phyloP scores from a whole-genome alignment of 2,888 invertebrate species.

The Punctoribates punctum region DNA sequence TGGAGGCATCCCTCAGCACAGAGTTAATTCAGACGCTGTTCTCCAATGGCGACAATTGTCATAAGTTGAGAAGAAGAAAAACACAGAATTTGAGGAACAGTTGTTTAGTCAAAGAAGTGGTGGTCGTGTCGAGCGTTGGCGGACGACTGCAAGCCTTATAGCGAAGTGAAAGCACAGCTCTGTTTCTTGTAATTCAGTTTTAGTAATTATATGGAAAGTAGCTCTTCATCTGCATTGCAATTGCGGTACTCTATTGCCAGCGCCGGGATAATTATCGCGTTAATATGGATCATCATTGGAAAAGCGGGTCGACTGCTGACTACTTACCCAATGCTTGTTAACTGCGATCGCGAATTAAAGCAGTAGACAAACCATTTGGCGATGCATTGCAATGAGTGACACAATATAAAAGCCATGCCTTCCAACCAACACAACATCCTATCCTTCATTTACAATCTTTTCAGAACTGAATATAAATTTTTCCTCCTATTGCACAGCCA shows the following conservation, averaged over 20 bases:
- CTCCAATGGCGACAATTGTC: too few relatives aligned
- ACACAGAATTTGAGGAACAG: background rate
- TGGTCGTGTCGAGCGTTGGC: background rate
- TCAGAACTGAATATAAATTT: slow-evolving; percentile 24
- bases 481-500: background rate
- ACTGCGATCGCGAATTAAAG: slow-evolving; percentile 5
- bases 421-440: slow-evolving; percentile 10
- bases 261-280: slow-evolving; percentile 16
- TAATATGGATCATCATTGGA: slow-evolving; percentile 27
- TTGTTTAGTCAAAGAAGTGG: background rate
- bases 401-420: slow-evolving; percentile 20
- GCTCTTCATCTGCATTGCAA: slow-evolving; percentile 31
- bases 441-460: slow-evolving; percentile 27
- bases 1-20: background rate
- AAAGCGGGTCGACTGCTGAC: background rate
- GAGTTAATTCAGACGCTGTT: background rate
- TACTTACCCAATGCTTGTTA: slow-evolving; percentile 17
- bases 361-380: background rate
- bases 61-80: background rate
- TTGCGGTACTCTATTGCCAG: background rate
- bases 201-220: slow-evolving; percentile 28
- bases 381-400: background rate
- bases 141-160: slow-evolving; percentile 1
- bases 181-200: slow-evolving; percentile 25
- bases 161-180: background rate